Base-by-base conservation (phyloP, 2,113 vertebrate genomes). In the Malurus alboscapulatus region DNA sequence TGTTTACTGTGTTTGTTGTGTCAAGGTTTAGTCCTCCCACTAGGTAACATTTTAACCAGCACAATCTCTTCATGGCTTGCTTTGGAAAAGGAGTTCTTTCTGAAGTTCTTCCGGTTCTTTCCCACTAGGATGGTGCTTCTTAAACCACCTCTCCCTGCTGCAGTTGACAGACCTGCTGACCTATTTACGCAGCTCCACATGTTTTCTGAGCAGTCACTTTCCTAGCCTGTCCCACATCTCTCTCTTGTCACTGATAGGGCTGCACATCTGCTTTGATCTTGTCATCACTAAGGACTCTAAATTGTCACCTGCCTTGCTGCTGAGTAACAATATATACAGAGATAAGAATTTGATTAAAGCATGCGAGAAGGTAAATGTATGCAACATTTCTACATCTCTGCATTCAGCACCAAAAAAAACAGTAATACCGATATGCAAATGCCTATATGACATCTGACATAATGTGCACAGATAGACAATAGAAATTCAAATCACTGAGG, bases 401-500 rank as follows among this genome's bases (percentile, higher is more conserved):
- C 68, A 62, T 71, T 93, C 8, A 79, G 16, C n/a, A 82, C 26
- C 68, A 88, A 48, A 87, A 95, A 71, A 71, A 84, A 2, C 17
- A 65, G 22, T 75, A 91, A 93, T 50, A 91, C 14, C 62, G 63
- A 75, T 96, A 96, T 90, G 62, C 30, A 97, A 96, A 97, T 96
- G 86, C 32, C 27, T 94, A 54, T 38, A 82, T 95, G 96, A 90
- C 81, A 22, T 77, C 84, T 95, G 55, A 96, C 93, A 93, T 90
- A 95, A 96, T 95, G 53, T 74, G 12, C 85, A 42, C 44, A 93
- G 79, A 93, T 86, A 96, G 51, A 82, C 14, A 72, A 61, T 21
- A 95, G 81, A 80, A 97, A 96, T 96, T 95, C 93, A 96, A 97
- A 91, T 95, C 66, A 90, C 59, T 45, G 30, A n/a, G 76, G 48